These are phyloP conservation scores for silkworm (Bombyx mori) DNA, from an alignment of 1,140 invertebrate species.

Conservation along the genomic window ASM3026992v2 NC_085120.1:10816501-10817000, in stretches of 20 bases:
- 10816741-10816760: conserved; percentile 46
- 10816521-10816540: conserved; percentile 45
- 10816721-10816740: conserved; percentile 59
- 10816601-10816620: conserved; percentile 30
- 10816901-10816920: conserved; percentile 55
- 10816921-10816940: neutral
- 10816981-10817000: too few species aligned
- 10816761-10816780: conserved; percentile 51
- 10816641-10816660: conserved; percentile 35
- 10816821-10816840: conserved; percentile 37
- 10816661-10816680: conserved; percentile 30
- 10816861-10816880: conserved; percentile 32
- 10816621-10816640: conserved; percentile 13
- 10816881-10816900: conserved; percentile 38
- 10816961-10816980: too few species aligned
- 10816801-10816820: conserved; percentile 47
- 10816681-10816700: conserved; percentile 33
- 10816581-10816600: conserved; percentile 27
- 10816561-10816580: conserved; percentile 42
- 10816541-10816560: conserved; percentile 35
- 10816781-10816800: conserved; percentile 52
- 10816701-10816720: conserved; percentile 45
- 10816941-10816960: too few species aligned
- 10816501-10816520: conserved; percentile 49
- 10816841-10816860: conserved; percentile 42